Conservation (phyloP, 2,888 invertebrate genomes). For the Drosophila neotestacea region DNA sequence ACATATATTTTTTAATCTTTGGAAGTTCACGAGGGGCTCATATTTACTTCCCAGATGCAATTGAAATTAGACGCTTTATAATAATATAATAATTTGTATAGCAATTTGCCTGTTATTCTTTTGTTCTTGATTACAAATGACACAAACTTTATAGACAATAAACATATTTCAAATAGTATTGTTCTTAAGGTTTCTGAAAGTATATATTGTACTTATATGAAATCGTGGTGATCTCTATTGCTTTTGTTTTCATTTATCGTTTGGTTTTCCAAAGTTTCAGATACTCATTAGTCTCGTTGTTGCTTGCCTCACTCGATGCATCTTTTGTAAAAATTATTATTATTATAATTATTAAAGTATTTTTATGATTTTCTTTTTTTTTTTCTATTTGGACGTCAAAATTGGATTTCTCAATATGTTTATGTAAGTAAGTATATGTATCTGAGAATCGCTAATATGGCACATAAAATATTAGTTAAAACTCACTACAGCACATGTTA, state of each 20-base stretch:
- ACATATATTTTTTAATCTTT: neutral
- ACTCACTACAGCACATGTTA: slow-evolving; percentile 79
- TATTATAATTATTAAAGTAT: slow-evolving; percentile 8
- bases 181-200: slow-evolving; percentile 8
- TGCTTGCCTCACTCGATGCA: slow-evolving; percentile 58
- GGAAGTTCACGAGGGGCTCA: slow-evolving; percentile 35
- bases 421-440: slow-evolving; percentile 25
- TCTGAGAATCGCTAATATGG: slow-evolving; percentile 54
- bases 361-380: neutral
- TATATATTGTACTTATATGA: slow-evolving; percentile 18
- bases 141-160: slow-evolving; percentile 28
- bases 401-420: slow-evolving; percentile 19
- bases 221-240: slow-evolving; percentile 35
- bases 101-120: slow-evolving; percentile 6
- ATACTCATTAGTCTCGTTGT: slow-evolving; percentile 60
- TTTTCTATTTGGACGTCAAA: slow-evolving; percentile 37
- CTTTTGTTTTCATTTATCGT: slow-evolving; percentile 28
- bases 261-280: slow-evolving; percentile 34
- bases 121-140: slow-evolving; percentile 18
- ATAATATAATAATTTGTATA: neutral
- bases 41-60: slow-evolving; percentile 16
- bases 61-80: slow-evolving; percentile 48
- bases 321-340: slow-evolving; percentile 9
- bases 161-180: slow-evolving; percentile 6
- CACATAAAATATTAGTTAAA: slow-evolving; percentile 71